Base-by-base conservation (phyloP, 2,888 invertebrate genomes). In the Aethes cnicana region DNA sequence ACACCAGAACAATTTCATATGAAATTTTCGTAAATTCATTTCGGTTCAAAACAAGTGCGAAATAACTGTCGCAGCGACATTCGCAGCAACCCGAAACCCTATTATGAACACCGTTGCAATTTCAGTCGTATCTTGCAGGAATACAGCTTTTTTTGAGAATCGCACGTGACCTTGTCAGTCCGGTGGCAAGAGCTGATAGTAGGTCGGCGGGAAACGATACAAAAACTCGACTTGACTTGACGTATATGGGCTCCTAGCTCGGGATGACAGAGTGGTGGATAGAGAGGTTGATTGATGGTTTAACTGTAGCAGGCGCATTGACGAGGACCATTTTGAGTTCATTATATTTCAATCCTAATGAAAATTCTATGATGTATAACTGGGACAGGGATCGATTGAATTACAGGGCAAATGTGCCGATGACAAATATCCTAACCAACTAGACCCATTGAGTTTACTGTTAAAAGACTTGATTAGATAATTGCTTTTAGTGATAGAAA, bases 171-270 rank as follows among this genome's bases (percentile, higher is more conserved):
- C 86, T 88, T 88, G 86, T 66, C 59, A 63, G 72, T 71, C 77
- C 72, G 63, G 64, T 68, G 66, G 63, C 67, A 58, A 63, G 63
- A 63, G 56, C 50, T 58, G 63, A 54, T 83, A 76, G 78, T 84
- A 72, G 84, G 84, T 73, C 84, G 74, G 71, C 77, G 84, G 82
- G 77, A 82, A 82, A 74, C 63, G 71, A 64, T 46, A 77, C 70
- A 88, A 88, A 88, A 88, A 88, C 73, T 69, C 55, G 79, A 66
- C 71, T 69, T 55, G 79, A 66, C 71, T 69, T 59, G 67, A 73
- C 84, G 58, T 82, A 82, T 79, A 87, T 72, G 84, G 86, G 62
- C 68, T 64, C 56, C 44, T 61, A 47, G 63, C 54, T 50, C 48
- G 49, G 42, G 56, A 68, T 70, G 56, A 66, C 71, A 68, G 72